Evolutionary conservation across 2,888 invertebrate species (phyloP).

Genomic region (Himalopsyche japonica): DNA sequence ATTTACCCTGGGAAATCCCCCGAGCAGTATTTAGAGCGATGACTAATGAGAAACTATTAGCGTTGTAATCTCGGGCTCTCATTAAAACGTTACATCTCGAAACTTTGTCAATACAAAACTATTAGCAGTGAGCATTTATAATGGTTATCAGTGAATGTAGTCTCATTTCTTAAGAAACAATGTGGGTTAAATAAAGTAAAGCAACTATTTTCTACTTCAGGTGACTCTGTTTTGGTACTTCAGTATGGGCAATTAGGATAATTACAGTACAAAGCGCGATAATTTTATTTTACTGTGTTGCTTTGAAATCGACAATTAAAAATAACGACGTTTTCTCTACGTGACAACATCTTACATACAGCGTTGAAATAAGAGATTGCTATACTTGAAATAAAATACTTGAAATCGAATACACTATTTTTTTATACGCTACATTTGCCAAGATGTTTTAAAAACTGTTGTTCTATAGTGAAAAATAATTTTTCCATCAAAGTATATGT

Average conservation of each 20-base stretch:
- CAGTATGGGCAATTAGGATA: neutral
- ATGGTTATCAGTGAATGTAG: neutral
- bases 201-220: neutral
- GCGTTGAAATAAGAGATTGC: too few relatives aligned
- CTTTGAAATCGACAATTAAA: neutral
- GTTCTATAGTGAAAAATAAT: too few relatives aligned
- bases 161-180: neutral
- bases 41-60: constrained; percentile 16
- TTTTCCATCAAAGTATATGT: too few relatives aligned
- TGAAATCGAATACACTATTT: too few relatives aligned
- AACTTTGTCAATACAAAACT: constrained; percentile 26
- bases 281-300: neutral
- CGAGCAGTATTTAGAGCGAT: neutral
- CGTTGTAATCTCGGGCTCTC: constrained; percentile 4
- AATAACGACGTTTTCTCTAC: neutral
- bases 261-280: neutral
- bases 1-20: neutral
- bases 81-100: constrained; percentile 2
- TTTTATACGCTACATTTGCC: too few relatives aligned
- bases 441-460: too few relatives aligned
- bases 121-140: constrained; percentile 4
- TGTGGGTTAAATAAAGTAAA: neutral
- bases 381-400: too few relatives aligned
- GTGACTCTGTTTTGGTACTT: neutral
- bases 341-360: neutral